Evolutionary conservation across 2,888 invertebrate species (phyloP), one percentile per base, ranked within the genome.

Genomic region (Athalia rosae): DNA sequence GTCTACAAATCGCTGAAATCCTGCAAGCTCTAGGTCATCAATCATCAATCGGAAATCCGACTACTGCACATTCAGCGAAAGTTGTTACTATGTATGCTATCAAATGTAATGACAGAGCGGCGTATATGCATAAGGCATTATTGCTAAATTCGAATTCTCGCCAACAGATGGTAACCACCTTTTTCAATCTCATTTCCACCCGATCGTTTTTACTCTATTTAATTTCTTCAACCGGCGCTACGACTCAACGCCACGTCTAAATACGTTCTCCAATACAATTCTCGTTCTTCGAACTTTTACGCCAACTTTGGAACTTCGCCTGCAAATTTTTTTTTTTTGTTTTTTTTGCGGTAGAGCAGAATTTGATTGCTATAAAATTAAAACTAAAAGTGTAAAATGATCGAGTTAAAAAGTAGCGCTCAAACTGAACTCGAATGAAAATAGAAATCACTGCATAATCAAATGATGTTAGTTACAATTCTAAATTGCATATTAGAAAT

Each of bases 81-180:
- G 82, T 78, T 77, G 76, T 80, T 81, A 83, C 82, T 81, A 80
- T 78, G 28, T 59, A 76, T 76, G 64, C 62, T 66, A 47, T 79
- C 53, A 53, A 64, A 58, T 76, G 81, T 87, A 86, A 87, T 85
- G 84, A 87, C 81, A 86, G 82, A 85, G 86, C 84, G 83, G 82
- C 45, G 56, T 47, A n/a, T 71, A 45, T n/a, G 58, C 43, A 28
- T 67, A 45, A 45, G 13, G 43, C 47, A 58, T 56, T 71, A 71
- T n/a, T 58, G 71, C 71, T 58, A 45, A 58, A 71, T 58, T 71
- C 58, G 45, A 71, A 71, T 58, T 71, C 58, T 71, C 58, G 58
- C 58, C 43, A 7, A 8, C 15, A 43, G 45, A 71, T 71, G 45
- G 28, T 48, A 45, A 28, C 28, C 28, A 28, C 8, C 41, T 13